Evolutionary conservation across 2,888 invertebrate genomes (phyloP).

Genomic region (Nomada fabriciana): DNA sequence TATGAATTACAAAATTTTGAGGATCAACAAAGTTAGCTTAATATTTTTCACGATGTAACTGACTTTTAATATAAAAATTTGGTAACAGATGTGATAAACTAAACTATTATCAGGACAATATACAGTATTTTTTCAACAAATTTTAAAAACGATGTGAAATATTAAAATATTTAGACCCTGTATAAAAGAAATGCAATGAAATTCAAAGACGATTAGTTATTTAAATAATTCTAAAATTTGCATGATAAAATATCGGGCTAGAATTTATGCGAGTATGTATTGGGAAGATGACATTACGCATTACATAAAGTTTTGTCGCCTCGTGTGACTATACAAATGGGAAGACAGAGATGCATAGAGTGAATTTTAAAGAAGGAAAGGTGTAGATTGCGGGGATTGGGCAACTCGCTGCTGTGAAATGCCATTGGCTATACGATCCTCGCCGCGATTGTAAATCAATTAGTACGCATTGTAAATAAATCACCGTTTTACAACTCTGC

Average conservation of each 20-base stretch:
- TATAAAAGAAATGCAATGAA: background rate
- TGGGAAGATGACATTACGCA: background rate
- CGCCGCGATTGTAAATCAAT: conserved; percentile 83
- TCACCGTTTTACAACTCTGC: conserved; percentile 83
- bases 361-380: conserved; percentile 54
- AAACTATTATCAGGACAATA: too few species aligned
- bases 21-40: too few species aligned
- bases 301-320: conserved; percentile 3
- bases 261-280: background rate
- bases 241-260: background rate
- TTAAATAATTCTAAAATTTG: too few species aligned
- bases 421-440: conserved; percentile 68
- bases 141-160: too few species aligned
- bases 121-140: too few species aligned
- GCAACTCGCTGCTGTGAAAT: conserved; percentile 69
- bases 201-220: background rate
- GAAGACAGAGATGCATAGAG: conserved; percentile 32
- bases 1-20: too few species aligned
- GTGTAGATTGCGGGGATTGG: conserved; percentile 35
- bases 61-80: too few species aligned
- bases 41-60: too few species aligned
- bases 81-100: too few species aligned
- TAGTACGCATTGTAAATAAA: conserved; percentile 83
- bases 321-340: conserved; percentile 29
- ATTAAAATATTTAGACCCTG: too few species aligned